Percentiles rank a stretch among this genome's conserved stretches.
Conservation (phyloP, 92 coral and sea anemone species). For the Heteractis magnifica region DNA sequence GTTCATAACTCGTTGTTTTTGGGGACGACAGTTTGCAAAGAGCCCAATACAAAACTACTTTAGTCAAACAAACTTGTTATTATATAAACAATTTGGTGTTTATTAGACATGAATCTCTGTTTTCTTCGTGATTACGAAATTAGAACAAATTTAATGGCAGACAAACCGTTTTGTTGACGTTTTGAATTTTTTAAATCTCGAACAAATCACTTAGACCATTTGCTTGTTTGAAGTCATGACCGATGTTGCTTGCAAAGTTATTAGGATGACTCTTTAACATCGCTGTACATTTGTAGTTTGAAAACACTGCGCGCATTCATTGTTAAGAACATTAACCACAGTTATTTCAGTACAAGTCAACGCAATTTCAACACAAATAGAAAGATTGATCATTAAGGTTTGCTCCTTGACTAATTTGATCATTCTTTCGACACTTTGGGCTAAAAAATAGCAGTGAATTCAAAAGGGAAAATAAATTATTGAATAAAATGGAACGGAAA, state of each 20-base stretch:
- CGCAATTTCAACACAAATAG: background rate
- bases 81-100: background rate
- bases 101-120: background rate
- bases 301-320: background rate
- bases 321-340: background rate
- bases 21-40: background rate
- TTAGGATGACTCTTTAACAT: too few relatives aligned
- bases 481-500: background rate
- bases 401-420: background rate
- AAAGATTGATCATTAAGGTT: background rate
- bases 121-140: background rate
- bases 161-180: slow-evolving; percentile 15
- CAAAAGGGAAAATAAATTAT: background rate
- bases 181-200: background rate
- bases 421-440: background rate
- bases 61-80: background rate
- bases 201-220: slow-evolving; percentile 3
- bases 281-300: background rate
- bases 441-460: background rate
- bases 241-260: background rate
- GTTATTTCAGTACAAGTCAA: background rate
- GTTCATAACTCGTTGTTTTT: slow-evolving; percentile 11
- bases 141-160: background rate
- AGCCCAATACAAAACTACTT: slow-evolving; percentile 2
- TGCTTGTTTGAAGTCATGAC: background rate